Evolutionary conservation across 1,140 invertebrate species (phyloP).

Genomic region (Sitobion miscanthi): DNA sequence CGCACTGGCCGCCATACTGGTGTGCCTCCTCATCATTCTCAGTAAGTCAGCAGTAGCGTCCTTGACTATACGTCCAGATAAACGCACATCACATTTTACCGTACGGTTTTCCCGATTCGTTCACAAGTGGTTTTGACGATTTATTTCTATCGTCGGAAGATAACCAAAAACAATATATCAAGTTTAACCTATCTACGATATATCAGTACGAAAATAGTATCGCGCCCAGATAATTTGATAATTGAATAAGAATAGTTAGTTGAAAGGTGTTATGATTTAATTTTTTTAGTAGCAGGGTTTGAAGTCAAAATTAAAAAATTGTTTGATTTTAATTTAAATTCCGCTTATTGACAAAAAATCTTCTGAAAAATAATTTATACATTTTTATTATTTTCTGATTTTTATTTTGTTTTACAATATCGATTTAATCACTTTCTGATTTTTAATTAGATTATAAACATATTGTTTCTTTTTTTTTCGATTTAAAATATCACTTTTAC

Average conservation of each 20-base stretch:
- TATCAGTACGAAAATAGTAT: neutral
- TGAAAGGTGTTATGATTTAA: neutral
- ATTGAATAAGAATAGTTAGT: neutral
- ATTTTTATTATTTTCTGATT: no score
- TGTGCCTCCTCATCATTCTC: slow-evolving; percentile 92
- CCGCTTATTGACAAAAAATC: neutral
- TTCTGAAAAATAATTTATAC: neutral
- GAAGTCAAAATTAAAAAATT: neutral
- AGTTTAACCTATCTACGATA: no score
- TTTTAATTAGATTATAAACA: no score
- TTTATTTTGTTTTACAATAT: no score
- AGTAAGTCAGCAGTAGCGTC: slow-evolving; percentile 70
- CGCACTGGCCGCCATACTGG: slow-evolving; percentile 88
- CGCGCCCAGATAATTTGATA: neutral
- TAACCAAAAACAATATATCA: neutral
- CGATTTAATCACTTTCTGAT: no score
- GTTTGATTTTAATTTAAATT: neutral
- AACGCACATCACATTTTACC: neutral
- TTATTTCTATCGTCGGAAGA: no score
- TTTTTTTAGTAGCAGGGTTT: neutral
- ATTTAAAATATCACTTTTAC: no score
- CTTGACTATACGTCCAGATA: neutral
- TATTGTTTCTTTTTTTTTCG: no score
- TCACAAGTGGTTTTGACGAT: no score
- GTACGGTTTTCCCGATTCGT: neutral